Conservation (phyloP, 1,140 invertebrate genomes). For the Liolophura sinensis region DNA sequence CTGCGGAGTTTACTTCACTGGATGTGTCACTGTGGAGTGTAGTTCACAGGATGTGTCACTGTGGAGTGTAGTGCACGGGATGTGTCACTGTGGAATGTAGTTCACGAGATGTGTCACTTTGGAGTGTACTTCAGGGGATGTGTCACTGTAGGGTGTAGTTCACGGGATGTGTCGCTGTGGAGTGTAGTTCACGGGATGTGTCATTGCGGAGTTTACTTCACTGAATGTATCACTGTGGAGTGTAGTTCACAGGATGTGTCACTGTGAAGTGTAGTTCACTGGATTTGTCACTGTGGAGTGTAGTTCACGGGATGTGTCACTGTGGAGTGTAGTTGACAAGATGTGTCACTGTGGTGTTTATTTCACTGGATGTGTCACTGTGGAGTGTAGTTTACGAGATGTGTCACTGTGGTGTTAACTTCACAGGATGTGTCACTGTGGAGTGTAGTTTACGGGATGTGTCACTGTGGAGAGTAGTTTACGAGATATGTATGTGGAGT, state of each 20-base stretch:
- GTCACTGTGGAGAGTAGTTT: slow-evolving; percentile 1
- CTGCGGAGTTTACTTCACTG: too few species aligned
- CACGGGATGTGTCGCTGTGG: slow-evolving; percentile 1
- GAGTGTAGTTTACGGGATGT: background rate
- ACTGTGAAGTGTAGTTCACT: background rate
- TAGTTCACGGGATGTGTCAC: background rate
- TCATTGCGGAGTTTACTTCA: too few species aligned
- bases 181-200: background rate
- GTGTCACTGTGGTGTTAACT: too few species aligned
- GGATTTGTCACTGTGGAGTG: background rate
- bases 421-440: background rate
- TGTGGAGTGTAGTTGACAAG: background rate
- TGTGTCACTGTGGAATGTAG: too few species aligned
- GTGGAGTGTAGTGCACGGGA: too few species aligned
- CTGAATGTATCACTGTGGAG: background rate
- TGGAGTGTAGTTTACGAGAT: too few species aligned
- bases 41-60: too few species aligned
- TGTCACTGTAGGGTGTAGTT: background rate
- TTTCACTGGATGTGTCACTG: background rate
- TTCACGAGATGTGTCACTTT: too few species aligned
- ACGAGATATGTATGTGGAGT: too few species aligned
- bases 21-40: too few species aligned
- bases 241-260: background rate
- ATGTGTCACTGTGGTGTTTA: slow-evolving; percentile 1
- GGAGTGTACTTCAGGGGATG: too few species aligned